Conservation (phyloP, 2,797 vertebrate genomes). For the Taenioides sp. region DNA sequence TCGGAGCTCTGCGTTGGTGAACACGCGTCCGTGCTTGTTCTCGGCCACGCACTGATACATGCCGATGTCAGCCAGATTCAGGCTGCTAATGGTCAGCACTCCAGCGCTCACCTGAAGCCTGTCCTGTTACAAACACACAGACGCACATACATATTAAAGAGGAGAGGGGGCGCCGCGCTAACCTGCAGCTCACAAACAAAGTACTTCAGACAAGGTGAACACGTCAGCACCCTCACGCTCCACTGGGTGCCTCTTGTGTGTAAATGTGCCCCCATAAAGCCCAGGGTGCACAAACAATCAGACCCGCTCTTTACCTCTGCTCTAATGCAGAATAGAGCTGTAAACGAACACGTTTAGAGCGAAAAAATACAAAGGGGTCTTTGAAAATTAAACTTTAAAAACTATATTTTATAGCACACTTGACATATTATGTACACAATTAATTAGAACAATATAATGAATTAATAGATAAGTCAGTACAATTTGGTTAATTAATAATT, state of each 20-base stretch:
- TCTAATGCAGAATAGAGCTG: background rate
- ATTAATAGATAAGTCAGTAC: too few relatives aligned
- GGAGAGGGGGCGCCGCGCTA: constrained; percentile 12
- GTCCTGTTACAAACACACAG: constrained; percentile 75
- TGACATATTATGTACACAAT: too few relatives aligned
- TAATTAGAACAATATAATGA: too few relatives aligned
- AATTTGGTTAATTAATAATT: too few relatives aligned
- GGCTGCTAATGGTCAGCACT: constrained; percentile 81
- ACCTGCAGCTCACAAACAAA: constrained; percentile 25
- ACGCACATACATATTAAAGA: constrained; percentile 27
- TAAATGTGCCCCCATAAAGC: background rate
- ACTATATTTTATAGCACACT: too few relatives aligned
- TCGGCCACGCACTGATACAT: constrained; percentile 97
- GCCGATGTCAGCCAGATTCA: constrained; percentile 87
- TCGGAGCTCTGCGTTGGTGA: constrained; percentile 87
- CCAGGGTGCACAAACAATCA: constrained; percentile 10
- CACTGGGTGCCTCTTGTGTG: constrained; percentile 5
- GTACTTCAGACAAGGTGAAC: constrained; percentile 31
- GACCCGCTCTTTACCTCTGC: background rate
- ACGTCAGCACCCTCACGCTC: constrained; percentile 27
- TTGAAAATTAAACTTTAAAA: too few relatives aligned
- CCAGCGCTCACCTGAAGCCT: constrained; percentile 89
- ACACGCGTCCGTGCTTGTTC: constrained; percentile 88
- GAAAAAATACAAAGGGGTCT: too few relatives aligned
- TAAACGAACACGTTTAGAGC: background rate